These are phyloP conservation scores for Quadriops clusia DNA, from an alignment of 2,888 invertebrate genomes.

Conservation along the genomic window DNA sequence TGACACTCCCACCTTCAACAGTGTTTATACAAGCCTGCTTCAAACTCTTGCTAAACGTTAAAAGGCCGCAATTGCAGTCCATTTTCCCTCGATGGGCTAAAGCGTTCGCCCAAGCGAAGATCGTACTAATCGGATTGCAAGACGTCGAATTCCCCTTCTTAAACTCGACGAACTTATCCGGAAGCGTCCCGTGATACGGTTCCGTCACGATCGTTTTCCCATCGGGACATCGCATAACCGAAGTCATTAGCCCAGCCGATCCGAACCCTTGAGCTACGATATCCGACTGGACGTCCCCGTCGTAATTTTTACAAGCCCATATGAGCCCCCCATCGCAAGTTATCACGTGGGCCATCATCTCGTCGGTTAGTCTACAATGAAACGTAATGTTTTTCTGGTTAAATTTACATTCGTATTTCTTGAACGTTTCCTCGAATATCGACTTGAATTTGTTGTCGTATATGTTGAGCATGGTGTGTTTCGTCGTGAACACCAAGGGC, in stretches of 20 bases:
- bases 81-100: slow-evolving; percentile 87
- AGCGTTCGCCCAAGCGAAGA: slow-evolving; percentile 97
- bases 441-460: slow-evolving; percentile 97
- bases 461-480: slow-evolving; percentile 91
- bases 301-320: slow-evolving; percentile 99
- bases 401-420: slow-evolving; percentile 73
- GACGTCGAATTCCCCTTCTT: slow-evolving; percentile 95
- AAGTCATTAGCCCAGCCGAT: slow-evolving; percentile 96
- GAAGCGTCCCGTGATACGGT: slow-evolving; percentile 96
- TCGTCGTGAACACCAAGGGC: slow-evolving; percentile 89
- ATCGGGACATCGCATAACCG: slow-evolving; percentile 92
- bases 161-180: slow-evolving; percentile 77
- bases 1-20: slow-evolving; percentile 91
- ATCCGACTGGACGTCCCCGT: slow-evolving; percentile 98
- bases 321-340: slow-evolving; percentile 98
- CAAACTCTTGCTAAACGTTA: slow-evolving; percentile 71
- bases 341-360: slow-evolving; percentile 98
- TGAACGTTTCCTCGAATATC: slow-evolving; percentile 92
- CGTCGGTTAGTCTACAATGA: slow-evolving; percentile 95
- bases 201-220: slow-evolving; percentile 97
- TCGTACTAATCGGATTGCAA: slow-evolving; percentile 97
- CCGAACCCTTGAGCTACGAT: slow-evolving; percentile 96
- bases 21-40: slow-evolving; percentile 89
- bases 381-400: slow-evolving; percentile 90
- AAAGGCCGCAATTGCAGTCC: slow-evolving; percentile 68